These are phyloP conservation scores for Folsomia candida DNA, from an alignment of 2,888 invertebrate species.

Conservation along the genomic window DNA sequence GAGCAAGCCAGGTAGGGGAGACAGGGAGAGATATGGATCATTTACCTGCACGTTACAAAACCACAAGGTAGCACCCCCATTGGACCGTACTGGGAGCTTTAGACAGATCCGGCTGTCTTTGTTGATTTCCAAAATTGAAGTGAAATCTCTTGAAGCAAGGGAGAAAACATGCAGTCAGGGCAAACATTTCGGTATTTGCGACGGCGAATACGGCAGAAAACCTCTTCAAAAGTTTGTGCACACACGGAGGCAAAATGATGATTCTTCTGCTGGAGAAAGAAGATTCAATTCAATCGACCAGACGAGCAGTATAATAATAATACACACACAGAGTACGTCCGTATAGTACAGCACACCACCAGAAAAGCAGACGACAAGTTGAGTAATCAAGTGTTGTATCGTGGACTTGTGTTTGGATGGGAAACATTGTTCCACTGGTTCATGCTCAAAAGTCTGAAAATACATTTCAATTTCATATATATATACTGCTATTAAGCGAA, in stretches of 20 bases:
- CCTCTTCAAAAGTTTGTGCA: background rate
- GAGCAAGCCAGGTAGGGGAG: too few species aligned
- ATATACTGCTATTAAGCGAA: too few species aligned
- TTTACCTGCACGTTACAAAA: background rate
- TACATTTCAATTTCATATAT: too few species aligned
- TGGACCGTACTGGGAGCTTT: background rate
- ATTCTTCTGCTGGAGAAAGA: background rate
- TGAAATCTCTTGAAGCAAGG: background rate
- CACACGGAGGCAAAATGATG: background rate
- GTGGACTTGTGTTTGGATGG: too few species aligned
- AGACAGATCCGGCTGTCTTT: background rate
- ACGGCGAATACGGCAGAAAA: background rate
- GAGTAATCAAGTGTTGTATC: too few species aligned
- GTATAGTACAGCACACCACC: too few species aligned
- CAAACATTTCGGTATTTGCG: background rate
- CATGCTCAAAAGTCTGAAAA: too few species aligned
- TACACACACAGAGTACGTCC: too few species aligned
- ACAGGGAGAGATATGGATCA: too few species aligned
- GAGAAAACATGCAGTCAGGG: background rate
- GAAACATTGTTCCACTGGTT: too few species aligned
- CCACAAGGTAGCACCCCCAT: background rate
- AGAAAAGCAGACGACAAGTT: too few species aligned
- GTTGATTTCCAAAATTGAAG: constrained; percentile 4
- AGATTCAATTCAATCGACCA: background rate
- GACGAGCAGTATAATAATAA: too few species aligned